These are phyloP conservation scores for Phenganax stokvisi DNA, from an alignment of 92 coral and sea anemone species.

Conservation along the genomic window DNA sequence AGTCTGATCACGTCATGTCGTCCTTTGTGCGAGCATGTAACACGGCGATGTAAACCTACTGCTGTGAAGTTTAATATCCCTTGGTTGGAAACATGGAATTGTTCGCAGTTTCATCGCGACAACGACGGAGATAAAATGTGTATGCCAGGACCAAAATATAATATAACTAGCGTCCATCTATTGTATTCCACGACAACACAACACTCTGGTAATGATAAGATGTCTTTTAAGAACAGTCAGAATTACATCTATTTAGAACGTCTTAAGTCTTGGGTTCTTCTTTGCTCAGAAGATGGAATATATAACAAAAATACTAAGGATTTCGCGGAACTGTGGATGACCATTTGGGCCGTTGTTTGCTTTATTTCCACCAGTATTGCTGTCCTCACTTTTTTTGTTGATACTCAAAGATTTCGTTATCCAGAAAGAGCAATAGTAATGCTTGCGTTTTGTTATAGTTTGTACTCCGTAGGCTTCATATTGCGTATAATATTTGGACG, in stretches of 20 bases:
- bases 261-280: slow-evolving; percentile 79
- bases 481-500: slow-evolving; percentile 82
- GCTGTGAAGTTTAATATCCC: slow-evolving; percentile 69
- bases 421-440: slow-evolving; percentile 86
- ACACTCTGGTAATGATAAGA: slow-evolving; percentile 34
- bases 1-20: slow-evolving; percentile 77
- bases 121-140: slow-evolving; percentile 75
- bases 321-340: slow-evolving; percentile 83
- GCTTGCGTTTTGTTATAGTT: slow-evolving; percentile 81
- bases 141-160: slow-evolving; percentile 81
- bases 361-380: slow-evolving; percentile 69
- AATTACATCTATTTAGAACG: slow-evolving; percentile 73
- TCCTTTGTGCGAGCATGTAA: slow-evolving; percentile 88
- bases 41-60: slow-evolving; percentile 74
- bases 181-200: slow-evolving; percentile 26
- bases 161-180: slow-evolving; percentile 39
- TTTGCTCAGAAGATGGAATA: slow-evolving; percentile 85
- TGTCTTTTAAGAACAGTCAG: slow-evolving; percentile 77
- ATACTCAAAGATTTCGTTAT: slow-evolving; percentile 75
- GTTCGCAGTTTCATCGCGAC: slow-evolving; percentile 60
- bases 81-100: slow-evolving; percentile 77
- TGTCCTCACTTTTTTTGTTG: slow-evolving; percentile 74
- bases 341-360: slow-evolving; percentile 79
- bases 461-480: slow-evolving; percentile 79
- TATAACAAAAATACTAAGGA: slow-evolving; percentile 62